Evolutionary conservation across 2,888 invertebrate species (phyloP).

Genomic region (Xylota sylvarum): DNA sequence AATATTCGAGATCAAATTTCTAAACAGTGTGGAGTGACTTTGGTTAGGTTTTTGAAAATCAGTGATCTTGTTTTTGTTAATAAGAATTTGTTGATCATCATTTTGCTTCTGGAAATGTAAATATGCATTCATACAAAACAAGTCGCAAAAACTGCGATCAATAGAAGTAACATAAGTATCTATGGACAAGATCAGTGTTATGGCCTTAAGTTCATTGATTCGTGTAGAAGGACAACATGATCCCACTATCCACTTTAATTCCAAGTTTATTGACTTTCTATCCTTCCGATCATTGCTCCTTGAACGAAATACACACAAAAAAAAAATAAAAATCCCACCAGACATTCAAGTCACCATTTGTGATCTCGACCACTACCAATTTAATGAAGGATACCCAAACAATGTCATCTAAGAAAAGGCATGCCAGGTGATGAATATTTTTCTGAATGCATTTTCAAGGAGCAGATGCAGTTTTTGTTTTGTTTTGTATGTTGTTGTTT

Average conservation of each 20-base stretch:
- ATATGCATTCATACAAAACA: too few species aligned
- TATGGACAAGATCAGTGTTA: too few species aligned
- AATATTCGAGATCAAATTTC: conserved; percentile 13
- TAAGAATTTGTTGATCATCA: background rate
- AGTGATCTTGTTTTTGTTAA: conserved; percentile 14
- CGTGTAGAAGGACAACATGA: background rate
- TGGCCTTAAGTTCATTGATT: background rate
- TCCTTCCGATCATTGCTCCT: conserved; percentile 12
- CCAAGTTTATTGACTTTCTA: conserved; percentile 38
- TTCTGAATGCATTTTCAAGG: conserved; percentile 53
- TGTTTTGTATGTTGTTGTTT: conserved; percentile 39
- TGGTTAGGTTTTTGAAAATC: conserved; percentile 20
- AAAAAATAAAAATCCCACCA: background rate
- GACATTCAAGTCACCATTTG: background rate
- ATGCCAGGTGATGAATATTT: conserved; percentile 64
- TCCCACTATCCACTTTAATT: background rate
- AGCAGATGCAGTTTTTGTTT: conserved; percentile 64
- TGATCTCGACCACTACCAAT: background rate
- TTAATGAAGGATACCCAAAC: conserved; percentile 14
- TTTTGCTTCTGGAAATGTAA: too few species aligned
- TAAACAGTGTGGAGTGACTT: background rate
- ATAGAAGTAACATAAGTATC: too few species aligned
- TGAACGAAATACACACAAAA: too few species aligned
- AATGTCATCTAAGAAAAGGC: conserved; percentile 1
- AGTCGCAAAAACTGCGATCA: too few species aligned